phyloP scores from a whole-genome alignment of 2,797 vertebrate species.

The Simalia tracyae region DNA sequence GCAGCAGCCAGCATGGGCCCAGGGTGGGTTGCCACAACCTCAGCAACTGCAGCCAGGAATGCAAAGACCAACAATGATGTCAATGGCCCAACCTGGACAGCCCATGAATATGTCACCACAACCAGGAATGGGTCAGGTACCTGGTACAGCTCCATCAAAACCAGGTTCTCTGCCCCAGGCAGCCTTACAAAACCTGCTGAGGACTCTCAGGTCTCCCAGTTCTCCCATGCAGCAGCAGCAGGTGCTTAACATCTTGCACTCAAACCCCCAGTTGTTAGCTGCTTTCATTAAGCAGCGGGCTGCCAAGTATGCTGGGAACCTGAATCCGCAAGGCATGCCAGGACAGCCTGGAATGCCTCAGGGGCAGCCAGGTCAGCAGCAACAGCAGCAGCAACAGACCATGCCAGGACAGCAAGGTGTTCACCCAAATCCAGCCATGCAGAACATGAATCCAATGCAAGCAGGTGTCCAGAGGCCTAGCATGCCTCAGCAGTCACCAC shows the following conservation, averaged over 20 bases:
- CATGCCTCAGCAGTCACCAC: conserved; percentile 71
- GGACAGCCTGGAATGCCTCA: conserved; percentile 82
- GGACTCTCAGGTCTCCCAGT: conserved; percentile 93
- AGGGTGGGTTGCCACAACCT: conserved; percentile 83
- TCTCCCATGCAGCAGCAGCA: conserved; percentile 96
- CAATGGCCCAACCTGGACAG: conserved; percentile 81
- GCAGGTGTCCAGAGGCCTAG: conserved; percentile 74
- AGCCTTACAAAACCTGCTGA: conserved; percentile 90
- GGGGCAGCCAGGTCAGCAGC: conserved; percentile 83
- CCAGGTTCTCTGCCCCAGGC: conserved; percentile 85
- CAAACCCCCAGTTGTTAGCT: conserved; percentile 93
- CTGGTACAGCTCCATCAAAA: conserved; percentile 77
- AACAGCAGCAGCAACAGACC: conserved; percentile 63
- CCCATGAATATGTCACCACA: conserved; percentile 87
- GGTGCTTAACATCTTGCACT: conserved; percentile 93
- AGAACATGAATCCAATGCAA: conserved; percentile 78
- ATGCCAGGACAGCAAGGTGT: conserved; percentile 82
- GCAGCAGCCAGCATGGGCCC: conserved; percentile 82
- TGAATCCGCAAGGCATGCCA: conserved; percentile 70
- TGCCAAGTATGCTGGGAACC: conserved; percentile 82
- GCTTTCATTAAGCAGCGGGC: conserved; percentile 97
- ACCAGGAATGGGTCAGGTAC: conserved; percentile 83
- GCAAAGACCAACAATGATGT: conserved; percentile 79
- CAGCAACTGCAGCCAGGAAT: conserved; percentile 81
- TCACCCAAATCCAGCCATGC: conserved; percentile 75